These are phyloP conservation scores for Penaeus vannamei DNA, from an alignment of 1,140 invertebrate species.

Conservation along the genomic window DNA sequence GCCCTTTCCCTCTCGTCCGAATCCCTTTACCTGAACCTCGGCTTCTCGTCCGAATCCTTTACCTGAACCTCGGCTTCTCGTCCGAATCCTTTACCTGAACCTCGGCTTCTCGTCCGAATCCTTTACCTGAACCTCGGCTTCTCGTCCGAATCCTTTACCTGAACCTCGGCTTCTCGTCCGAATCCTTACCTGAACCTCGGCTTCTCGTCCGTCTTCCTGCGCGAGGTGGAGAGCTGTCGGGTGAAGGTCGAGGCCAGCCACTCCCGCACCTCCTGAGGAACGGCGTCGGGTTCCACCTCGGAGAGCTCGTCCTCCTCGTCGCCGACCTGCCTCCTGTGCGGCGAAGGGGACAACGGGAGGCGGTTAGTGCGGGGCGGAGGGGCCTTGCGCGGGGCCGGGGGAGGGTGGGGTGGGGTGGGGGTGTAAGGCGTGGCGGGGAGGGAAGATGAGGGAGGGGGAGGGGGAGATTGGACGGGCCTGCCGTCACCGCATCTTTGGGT, in stretches of 20 bases:
- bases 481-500: too few species aligned
- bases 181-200: slow-evolving; percentile 72
- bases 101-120: slow-evolving; percentile 80
- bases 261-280: slow-evolving; percentile 94
- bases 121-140: slow-evolving; percentile 75
- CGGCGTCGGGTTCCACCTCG: slow-evolving; percentile 95
- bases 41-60: too few species aligned
- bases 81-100: slow-evolving; percentile 73
- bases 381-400: not conserved
- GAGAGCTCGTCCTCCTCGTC: slow-evolving; percentile 95
- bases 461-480: not conserved
- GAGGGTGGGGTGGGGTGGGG: not conserved
- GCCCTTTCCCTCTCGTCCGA: not conserved
- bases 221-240: slow-evolving; percentile 82
- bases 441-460: not conserved
- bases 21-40: not conserved
- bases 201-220: slow-evolving; percentile 83
- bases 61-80: slow-evolving; percentile 78
- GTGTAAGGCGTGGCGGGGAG: too few species aligned
- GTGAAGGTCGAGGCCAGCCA: slow-evolving; percentile 99
- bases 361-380: not conserved
- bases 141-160: slow-evolving; percentile 81
- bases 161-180: not conserved
- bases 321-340: slow-evolving; percentile 45
- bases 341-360: not conserved